Evolutionary conservation across 37 sponge, comb jelly and placozoan species (phyloP).

Genomic region (Beroe forskalii): DNA sequence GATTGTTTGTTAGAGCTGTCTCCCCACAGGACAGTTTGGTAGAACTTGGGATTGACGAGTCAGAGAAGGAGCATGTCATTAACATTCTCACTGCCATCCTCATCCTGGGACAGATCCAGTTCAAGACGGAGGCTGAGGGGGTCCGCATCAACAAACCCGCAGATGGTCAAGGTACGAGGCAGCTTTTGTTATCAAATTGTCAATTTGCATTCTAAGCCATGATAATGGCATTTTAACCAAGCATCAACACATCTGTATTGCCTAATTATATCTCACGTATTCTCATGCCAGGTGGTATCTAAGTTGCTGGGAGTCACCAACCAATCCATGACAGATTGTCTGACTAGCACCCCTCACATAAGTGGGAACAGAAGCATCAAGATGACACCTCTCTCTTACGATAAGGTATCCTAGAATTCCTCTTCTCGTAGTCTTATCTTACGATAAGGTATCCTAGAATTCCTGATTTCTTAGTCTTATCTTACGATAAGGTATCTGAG

Average conservation of each 20-base stretch:
- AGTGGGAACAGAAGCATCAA: constrained; percentile 3
- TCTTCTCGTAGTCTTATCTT: not conserved
- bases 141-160: not conserved
- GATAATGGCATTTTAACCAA: too few species aligned
- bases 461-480: not conserved
- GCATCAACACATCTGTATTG: too few species aligned
- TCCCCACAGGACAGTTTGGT: constrained; percentile 56
- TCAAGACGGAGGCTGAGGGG: constrained; percentile 14
- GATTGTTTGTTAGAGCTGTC: too few species aligned
- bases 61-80: constrained; percentile 50
- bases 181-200: too few species aligned
- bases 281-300: not conserved
- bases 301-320: constrained; percentile 47
- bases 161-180: too few species aligned
- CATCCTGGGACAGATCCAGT: constrained; percentile 50
- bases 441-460: constrained; percentile 37
- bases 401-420: constrained; percentile 13
- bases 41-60: constrained; percentile 10
- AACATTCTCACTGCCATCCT: constrained; percentile 46
- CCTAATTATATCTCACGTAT: too few species aligned
- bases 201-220: too few species aligned
- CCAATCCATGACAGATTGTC: not conserved
- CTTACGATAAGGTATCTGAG: constrained; percentile 49
- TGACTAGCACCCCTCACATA: constrained; percentile 17
- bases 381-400: constrained; percentile 56